Conservation (phyloP, 2,888 invertebrate genomes). For the Cosmorhoe ocellata region DNA sequence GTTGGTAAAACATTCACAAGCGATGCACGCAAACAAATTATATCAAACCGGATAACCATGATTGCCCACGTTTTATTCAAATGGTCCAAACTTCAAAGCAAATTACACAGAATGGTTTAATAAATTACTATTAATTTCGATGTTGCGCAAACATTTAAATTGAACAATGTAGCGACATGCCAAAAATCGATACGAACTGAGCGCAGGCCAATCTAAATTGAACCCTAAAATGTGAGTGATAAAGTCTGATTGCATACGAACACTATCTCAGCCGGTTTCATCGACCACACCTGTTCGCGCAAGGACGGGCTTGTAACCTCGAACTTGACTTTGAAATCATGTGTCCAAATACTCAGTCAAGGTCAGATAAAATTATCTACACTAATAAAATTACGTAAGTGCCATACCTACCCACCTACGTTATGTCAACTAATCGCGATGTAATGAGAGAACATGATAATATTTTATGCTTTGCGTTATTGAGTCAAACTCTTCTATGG, state of each 20-base stretch:
- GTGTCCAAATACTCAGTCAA: slow-evolving; percentile 19
- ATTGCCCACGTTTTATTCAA: slow-evolving; percentile 4
- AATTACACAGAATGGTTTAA: slow-evolving; percentile 10
- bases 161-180: slow-evolving; percentile 12
- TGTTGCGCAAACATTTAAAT: slow-evolving; percentile 20
- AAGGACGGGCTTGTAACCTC: slow-evolving; percentile 24
- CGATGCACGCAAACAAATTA: slow-evolving; percentile 1
- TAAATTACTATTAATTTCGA: slow-evolving; percentile 14
- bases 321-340: slow-evolving; percentile 29
- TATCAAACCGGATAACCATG: not conserved
- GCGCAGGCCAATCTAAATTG: not conserved
- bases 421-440: slow-evolving; percentile 2
- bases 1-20: not conserved
- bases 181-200: slow-evolving; percentile 16
- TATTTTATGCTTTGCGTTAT: too few relatives aligned
- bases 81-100: slow-evolving; percentile 10
- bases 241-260: not conserved
- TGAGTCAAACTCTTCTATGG: too few relatives aligned
- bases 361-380: slow-evolving; percentile 21
- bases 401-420: too few relatives aligned
- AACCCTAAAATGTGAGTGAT: not conserved
- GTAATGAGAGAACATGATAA: not conserved
- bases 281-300: slow-evolving; percentile 23
- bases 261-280: slow-evolving; percentile 11
- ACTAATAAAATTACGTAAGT: slow-evolving; percentile 19